Conservation (phyloP, 2,888 invertebrate species). For the Andricus quercusramuli region DNA sequence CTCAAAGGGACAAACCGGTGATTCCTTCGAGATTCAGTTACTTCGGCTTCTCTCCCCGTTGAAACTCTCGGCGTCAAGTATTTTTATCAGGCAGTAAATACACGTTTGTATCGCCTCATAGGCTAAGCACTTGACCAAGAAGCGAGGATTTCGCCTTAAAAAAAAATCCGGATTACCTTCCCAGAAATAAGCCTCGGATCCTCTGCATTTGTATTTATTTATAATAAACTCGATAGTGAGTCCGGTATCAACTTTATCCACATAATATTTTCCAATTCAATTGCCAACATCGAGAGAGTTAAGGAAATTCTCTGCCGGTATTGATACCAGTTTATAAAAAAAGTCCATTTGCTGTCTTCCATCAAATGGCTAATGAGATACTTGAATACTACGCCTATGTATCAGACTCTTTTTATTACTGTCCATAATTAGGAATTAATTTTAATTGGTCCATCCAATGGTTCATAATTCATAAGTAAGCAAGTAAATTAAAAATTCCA, state of each 20-base stretch:
- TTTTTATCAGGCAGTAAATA: slow-evolving; percentile 41
- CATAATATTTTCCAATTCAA: slow-evolving; percentile 27
- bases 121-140: slow-evolving; percentile 29
- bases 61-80: slow-evolving; percentile 33
- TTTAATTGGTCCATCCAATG: neutral
- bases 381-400: neutral
- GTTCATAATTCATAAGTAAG: neutral
- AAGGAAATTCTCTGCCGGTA: neutral
- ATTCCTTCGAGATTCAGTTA: slow-evolving; percentile 38
- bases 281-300: slow-evolving; percentile 9
- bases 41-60: slow-evolving; percentile 10
- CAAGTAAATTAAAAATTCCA: neutral
- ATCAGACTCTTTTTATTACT: neutral
- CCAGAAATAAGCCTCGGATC: neutral
- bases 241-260: slow-evolving; percentile 6
- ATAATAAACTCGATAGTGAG: slow-evolving; percentile 35
- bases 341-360: neutral
- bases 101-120: slow-evolving; percentile 40
- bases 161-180: slow-evolving; percentile 18
- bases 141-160: slow-evolving; percentile 6
- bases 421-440: neutral
- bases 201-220: slow-evolving; percentile 28
- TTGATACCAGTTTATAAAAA: slow-evolving; percentile 29
- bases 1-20: slow-evolving; percentile 37
- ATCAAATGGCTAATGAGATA: neutral